Evolutionary conservation across 2,113 vertebrate genomes (phyloP).

Genomic region (Hucho hucho): DNA sequence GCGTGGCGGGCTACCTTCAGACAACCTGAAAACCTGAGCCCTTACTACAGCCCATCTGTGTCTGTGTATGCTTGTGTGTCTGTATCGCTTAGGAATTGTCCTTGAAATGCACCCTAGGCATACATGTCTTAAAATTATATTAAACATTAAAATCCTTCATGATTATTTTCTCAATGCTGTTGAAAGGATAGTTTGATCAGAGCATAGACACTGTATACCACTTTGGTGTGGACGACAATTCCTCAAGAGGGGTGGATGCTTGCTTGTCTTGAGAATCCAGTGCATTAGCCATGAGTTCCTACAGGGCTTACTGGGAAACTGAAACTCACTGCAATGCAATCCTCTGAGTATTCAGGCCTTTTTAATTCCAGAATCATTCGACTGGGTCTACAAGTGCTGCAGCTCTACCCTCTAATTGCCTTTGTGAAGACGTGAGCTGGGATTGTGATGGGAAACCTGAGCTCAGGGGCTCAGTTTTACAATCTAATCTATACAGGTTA

Average conservation of each 20-base stretch:
- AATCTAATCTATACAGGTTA: slow-evolving; percentile 10
- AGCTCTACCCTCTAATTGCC: neutral
- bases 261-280: neutral
- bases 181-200: neutral
- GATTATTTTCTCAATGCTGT: neutral
- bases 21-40: neutral
- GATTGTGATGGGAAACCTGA: neutral
- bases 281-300: neutral
- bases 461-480: neutral
- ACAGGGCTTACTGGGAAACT: neutral
- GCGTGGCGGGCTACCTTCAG: neutral
- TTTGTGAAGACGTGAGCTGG: neutral
- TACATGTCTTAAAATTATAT: neutral
- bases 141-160: neutral
- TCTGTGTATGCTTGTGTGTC: slow-evolving; percentile 2
- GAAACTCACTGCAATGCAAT: neutral
- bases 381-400: neutral
- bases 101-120: neutral
- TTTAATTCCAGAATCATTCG: neutral
- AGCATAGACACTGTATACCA: neutral
- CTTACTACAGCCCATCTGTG: neutral
- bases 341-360: neutral
- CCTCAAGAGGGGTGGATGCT: neutral
- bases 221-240: neutral
- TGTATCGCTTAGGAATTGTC: neutral